phyloP scores from a whole-genome alignment of 2,797 vertebrate species.

The Austrolebias charrua region DNA sequence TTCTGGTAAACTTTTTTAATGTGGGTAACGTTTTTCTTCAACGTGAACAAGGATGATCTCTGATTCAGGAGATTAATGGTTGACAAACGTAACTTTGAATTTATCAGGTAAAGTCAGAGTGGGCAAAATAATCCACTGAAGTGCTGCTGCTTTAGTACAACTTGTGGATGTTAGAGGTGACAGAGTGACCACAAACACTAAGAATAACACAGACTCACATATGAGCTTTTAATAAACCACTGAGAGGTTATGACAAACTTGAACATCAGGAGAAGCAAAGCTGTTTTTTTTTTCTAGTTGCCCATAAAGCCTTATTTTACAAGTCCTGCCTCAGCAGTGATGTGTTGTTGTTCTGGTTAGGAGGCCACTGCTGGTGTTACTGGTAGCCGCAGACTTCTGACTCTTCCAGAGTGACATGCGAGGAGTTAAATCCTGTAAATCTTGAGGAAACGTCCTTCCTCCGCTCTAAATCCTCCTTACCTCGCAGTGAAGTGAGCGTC shows the following conservation, averaged over 20 bases:
- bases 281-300: slow-evolving; percentile 2
- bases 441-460: slow-evolving; percentile 72
- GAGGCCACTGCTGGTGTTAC: slow-evolving; percentile 49
- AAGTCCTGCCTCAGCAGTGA: slow-evolving; percentile 28
- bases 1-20: no score
- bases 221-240: slow-evolving; percentile 31
- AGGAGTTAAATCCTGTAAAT: slow-evolving; percentile 76
- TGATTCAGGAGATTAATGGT: background rate
- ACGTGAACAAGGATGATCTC: background rate
- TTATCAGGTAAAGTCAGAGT: background rate
- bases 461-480: slow-evolving; percentile 78
- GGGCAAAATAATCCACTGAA: background rate
- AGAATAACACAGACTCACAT: slow-evolving; percentile 26
- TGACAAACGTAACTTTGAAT: background rate
- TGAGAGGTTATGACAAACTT: slow-evolving; percentile 25
- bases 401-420: slow-evolving; percentile 74
- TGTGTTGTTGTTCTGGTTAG: slow-evolving; percentile 35
- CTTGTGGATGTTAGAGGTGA: background rate
- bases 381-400: slow-evolving; percentile 63
- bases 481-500: slow-evolving; percentile 73
- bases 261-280: slow-evolving; percentile 35
- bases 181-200: slow-evolving; percentile 1
- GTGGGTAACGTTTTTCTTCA: no score
- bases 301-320: slow-evolving; percentile 19
- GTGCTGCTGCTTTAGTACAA: background rate